These are phyloP conservation scores for Cerastis rubricosa DNA, from an alignment of 2,888 invertebrate species.

Conservation along the genomic window DNA sequence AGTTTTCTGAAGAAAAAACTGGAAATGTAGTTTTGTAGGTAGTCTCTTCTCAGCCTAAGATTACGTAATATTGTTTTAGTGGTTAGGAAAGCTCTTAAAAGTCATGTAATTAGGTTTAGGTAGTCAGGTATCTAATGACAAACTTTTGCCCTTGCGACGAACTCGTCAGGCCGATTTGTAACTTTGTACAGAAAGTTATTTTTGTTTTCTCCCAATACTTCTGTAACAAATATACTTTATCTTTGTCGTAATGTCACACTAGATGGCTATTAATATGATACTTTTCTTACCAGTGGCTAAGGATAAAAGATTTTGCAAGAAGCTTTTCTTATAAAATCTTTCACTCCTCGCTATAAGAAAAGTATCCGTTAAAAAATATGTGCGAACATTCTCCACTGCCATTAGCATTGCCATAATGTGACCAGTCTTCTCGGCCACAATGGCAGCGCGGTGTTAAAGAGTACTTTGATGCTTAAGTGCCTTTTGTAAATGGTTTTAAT, in stretches of 20 bases:
- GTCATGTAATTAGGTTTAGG: slow-evolving; percentile 32
- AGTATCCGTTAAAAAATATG: slow-evolving; percentile 22
- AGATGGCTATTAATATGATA: slow-evolving; percentile 38
- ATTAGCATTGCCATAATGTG: slow-evolving; percentile 48
- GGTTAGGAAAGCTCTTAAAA: slow-evolving; percentile 44
- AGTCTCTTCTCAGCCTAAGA: neutral
- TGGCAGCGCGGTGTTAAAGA: slow-evolving; percentile 37
- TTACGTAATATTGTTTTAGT: slow-evolving; percentile 18
- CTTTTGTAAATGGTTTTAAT: slow-evolving; percentile 49
- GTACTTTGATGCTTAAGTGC: slow-evolving; percentile 48
- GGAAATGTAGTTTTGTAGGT: neutral
- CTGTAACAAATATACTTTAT: slow-evolving; percentile 38
- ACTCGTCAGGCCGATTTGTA: slow-evolving; percentile 44
- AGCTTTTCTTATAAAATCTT: neutral
- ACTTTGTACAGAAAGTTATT: slow-evolving; percentile 40
- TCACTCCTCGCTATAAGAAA: neutral
- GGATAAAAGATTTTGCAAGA: slow-evolving; percentile 3
- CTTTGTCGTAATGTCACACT: slow-evolving; percentile 21
- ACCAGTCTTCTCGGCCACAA: slow-evolving; percentile 46
- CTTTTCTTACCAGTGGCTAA: neutral
- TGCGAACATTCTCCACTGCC: slow-evolving; percentile 37
- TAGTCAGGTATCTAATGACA: slow-evolving; percentile 24
- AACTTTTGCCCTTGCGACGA: slow-evolving; percentile 38
- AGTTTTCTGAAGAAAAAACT: slow-evolving; percentile 3
- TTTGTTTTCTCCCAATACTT: slow-evolving; percentile 29